Evolutionary conservation across 2,797 vertebrate species (phyloP).

Genomic region (Calcarius lapponicus): DNA sequence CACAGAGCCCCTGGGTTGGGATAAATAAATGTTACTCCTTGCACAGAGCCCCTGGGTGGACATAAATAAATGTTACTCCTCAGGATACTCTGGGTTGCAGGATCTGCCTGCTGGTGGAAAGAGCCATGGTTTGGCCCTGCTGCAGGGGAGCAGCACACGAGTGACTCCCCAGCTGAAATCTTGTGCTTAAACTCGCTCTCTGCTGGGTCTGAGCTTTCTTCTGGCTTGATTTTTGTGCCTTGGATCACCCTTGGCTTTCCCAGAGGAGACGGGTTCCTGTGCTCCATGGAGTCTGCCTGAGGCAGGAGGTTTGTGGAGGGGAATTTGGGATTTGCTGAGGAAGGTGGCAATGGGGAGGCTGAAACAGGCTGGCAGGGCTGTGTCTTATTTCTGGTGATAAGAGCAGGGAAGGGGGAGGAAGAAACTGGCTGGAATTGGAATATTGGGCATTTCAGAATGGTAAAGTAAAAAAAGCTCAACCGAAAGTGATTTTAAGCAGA

Average conservation of each 20-base stretch:
- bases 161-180: background rate
- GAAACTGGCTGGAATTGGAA: background rate
- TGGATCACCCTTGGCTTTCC: background rate
- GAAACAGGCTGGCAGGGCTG: background rate
- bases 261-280: background rate
- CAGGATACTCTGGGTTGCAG: background rate
- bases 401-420: background rate
- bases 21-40: slow-evolving; percentile 2
- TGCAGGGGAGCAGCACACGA: background rate
- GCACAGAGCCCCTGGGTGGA: slow-evolving; percentile 3
- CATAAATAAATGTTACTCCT: background rate
- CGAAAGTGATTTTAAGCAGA: background rate
- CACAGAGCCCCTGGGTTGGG: background rate
- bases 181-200: background rate
- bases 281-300: background rate
- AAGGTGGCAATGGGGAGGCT: background rate
- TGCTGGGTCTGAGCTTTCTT: background rate
- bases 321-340: background rate
- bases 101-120: background rate
- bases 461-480: background rate
- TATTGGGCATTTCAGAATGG: background rate
- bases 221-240: background rate
- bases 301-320: background rate
- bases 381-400: background rate
- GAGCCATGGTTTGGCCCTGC: background rate